Conservation (phyloP, 2,113 vertebrate genomes). For the Hassar affinis region DNA sequence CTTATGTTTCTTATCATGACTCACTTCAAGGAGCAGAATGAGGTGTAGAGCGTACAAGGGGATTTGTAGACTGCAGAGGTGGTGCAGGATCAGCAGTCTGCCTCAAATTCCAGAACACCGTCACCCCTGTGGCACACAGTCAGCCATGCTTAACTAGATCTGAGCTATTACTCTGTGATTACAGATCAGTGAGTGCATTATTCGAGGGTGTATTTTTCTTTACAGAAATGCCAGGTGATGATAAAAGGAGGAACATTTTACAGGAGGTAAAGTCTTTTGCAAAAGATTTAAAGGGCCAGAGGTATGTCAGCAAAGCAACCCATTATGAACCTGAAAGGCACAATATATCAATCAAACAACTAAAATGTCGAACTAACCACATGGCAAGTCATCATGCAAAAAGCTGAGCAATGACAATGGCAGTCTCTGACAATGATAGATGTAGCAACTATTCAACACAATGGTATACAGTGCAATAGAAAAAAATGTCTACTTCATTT, state of each 20-base stretch:
- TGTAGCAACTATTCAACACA: background rate
- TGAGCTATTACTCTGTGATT: slow-evolving; percentile 30
- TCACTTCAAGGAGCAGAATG: slow-evolving; percentile 26
- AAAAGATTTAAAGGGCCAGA: background rate
- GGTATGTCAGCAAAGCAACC: background rate
- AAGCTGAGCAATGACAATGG: background rate
- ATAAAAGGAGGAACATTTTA: no score
- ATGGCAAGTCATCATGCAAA: background rate
- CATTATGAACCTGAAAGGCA: background rate
- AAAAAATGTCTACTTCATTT: background rate
- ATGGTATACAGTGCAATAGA: background rate
- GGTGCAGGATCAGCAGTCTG: slow-evolving; percentile 27
- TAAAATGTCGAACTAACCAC: background rate
- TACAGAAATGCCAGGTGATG: no score
- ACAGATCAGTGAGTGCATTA: slow-evolving; percentile 13
- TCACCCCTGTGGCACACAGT: slow-evolving; percentile 22
- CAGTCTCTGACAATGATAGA: background rate
- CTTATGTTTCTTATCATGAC: slow-evolving; percentile 35
- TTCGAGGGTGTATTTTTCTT: no score
- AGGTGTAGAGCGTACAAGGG: slow-evolving; percentile 19
- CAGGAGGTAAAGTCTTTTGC: background rate
- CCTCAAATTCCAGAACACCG: slow-evolving; percentile 6
- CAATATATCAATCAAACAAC: background rate
- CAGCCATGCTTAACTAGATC: slow-evolving; percentile 27
- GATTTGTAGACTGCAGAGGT: slow-evolving; percentile 27